Conservation (phyloP, 2,797 vertebrate genomes). For the Pseudomugil tenellus region DNA sequence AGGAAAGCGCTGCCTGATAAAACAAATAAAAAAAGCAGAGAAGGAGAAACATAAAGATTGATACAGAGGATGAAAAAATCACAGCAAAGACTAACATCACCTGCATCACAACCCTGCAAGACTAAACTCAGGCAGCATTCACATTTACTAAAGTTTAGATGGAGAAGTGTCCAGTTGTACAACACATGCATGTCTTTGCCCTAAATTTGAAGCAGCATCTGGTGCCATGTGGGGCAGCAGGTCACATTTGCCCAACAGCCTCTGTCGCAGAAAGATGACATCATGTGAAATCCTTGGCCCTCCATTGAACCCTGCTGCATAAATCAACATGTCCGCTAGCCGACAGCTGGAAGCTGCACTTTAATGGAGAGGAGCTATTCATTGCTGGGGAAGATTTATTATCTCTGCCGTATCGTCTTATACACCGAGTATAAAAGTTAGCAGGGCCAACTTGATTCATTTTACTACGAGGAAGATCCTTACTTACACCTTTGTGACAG, state of each 20-base stretch:
- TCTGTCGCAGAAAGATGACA: constrained; percentile 46
- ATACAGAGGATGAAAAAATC: constrained; percentile 26
- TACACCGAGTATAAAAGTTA: background rate
- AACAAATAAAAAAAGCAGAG: constrained; percentile 35
- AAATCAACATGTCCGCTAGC: constrained; percentile 35
- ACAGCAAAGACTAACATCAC: constrained; percentile 26
- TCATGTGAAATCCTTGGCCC: constrained; percentile 46
- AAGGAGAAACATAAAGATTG: constrained; percentile 15
- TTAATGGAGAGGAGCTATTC: constrained; percentile 23
- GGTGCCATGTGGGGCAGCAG: constrained; percentile 22
- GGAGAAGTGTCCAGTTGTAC: background rate
- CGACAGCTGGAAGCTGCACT: constrained; percentile 39
- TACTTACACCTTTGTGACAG: background rate
- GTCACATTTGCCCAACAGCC: constrained; percentile 34
- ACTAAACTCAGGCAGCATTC: constrained; percentile 7
- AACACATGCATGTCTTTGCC: constrained; percentile 6
- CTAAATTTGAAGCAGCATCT: constrained; percentile 35
- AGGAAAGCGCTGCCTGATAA: constrained; percentile 39
- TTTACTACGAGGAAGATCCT: too few species aligned
- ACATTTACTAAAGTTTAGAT: background rate
- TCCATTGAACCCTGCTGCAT: constrained; percentile 26
- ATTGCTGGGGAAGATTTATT: constrained; percentile 19
- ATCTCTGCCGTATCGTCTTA: constrained; percentile 6
- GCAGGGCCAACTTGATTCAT: background rate
- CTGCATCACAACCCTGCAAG: constrained; percentile 7